Conservation (phyloP, 2,888 invertebrate genomes). For the Leptopterna dolabrata region DNA sequence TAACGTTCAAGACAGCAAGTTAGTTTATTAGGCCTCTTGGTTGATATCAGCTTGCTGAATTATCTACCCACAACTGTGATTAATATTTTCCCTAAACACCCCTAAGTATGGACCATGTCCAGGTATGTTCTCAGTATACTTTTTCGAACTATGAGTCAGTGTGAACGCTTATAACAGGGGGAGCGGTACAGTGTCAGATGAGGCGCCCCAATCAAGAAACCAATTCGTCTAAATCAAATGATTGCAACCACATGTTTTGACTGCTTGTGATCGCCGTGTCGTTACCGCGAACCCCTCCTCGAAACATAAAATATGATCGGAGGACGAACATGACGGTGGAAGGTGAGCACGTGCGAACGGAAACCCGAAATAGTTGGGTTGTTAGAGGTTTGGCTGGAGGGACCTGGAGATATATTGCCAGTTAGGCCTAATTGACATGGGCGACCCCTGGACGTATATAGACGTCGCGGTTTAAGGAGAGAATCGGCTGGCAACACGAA, state of each 20-base stretch:
- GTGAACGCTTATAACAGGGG: not conserved
- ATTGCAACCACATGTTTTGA: conserved; percentile 46
- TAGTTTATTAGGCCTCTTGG: too few relatives aligned
- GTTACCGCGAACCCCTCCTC: conserved; percentile 31
- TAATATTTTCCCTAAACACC: too few relatives aligned
- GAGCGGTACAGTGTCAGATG: not conserved
- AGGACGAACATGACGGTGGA: not conserved
- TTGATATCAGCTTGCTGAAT: too few relatives aligned
- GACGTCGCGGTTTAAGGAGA: conserved; percentile 15
- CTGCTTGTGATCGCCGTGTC: not conserved
- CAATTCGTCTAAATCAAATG: conserved; percentile 45
- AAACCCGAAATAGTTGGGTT: conserved; percentile 43
- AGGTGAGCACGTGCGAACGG: conserved; percentile 45
- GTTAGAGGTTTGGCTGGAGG: conserved; percentile 37
- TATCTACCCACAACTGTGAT: too few relatives aligned
- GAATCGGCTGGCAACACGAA: conserved; percentile 16
- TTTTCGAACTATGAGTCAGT: too few relatives aligned
- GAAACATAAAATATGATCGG: conserved; percentile 20
- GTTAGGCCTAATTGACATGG: conserved; percentile 57
- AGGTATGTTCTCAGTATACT: too few relatives aligned
- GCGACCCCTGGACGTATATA: conserved; percentile 51
- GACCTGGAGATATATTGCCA: conserved; percentile 50
- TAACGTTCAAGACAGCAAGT: too few relatives aligned
- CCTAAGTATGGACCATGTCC: too few relatives aligned
- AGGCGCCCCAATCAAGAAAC: conserved; percentile 32